phyloP scores from a whole-genome alignment of 2,888 invertebrate genomes.

The Ectemnius cavifrons region DNA sequence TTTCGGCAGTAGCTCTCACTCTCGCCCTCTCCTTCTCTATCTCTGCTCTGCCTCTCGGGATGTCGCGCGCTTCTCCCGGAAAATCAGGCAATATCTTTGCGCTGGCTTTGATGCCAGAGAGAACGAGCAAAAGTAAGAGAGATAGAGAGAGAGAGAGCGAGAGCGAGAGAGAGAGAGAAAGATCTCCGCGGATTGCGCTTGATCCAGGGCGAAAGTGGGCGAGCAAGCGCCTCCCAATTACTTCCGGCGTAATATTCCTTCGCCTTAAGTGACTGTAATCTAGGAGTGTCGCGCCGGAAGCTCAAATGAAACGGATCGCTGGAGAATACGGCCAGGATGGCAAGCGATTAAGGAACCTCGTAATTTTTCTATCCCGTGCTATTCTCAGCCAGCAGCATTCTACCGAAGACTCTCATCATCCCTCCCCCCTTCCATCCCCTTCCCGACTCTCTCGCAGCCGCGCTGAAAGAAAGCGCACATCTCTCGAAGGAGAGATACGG shows the following conservation, averaged over 20 bases:
- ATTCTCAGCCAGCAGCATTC: no score
- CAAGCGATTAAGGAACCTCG: conserved; percentile 8
- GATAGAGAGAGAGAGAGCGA: neutral
- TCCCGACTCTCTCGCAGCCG: neutral
- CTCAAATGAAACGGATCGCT: conserved; percentile 3
- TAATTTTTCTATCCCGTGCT: neutral
- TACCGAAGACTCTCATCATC: no score
- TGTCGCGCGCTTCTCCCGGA: conserved; percentile 24
- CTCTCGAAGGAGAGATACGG: conserved; percentile 4
- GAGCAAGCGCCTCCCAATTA: conserved; percentile 17
- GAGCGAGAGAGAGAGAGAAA: neutral
- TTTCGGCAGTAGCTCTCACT: neutral
- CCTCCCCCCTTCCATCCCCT: no score
- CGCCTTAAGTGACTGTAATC: conserved; percentile 2
- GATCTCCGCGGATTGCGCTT: neutral
- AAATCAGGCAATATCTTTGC: conserved; percentile 44
- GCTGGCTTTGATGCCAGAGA: conserved; percentile 11
- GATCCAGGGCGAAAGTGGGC: conserved; percentile 6
- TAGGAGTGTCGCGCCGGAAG: neutral
- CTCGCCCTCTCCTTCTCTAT: conserved; percentile 6
- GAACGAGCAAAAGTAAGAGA: no score
- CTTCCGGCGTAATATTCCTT: conserved; percentile 6
- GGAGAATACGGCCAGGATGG: conserved; percentile 1
- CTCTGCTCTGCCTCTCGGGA: conserved; percentile 8
- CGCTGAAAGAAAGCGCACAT: conserved; percentile 2